phyloP scores from a whole-genome alignment of 1,140 invertebrate species.

The Lepidotrigona ventralis region DNA sequence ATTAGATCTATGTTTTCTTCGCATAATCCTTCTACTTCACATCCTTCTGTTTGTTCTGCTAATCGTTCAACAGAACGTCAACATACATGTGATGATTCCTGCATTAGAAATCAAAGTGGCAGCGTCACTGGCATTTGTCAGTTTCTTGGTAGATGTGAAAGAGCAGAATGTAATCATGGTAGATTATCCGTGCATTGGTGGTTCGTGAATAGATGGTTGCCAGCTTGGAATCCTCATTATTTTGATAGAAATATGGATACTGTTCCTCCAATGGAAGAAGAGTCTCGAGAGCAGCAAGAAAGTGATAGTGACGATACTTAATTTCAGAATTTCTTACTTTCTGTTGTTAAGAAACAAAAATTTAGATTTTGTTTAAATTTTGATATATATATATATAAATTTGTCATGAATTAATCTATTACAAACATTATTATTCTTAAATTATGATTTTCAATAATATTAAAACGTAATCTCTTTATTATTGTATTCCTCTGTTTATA shows the following conservation, averaged over 20 bases:
- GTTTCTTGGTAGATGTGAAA: constrained; percentile 68
- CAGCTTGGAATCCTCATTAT: constrained; percentile 69
- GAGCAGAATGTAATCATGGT: constrained; percentile 72
- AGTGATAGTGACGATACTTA: constrained; percentile 73
- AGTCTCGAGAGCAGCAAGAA: constrained; percentile 65
- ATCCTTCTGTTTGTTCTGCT: constrained; percentile 54
- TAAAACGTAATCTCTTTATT: background rate
- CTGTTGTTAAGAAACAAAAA: background rate
- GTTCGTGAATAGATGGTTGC: constrained; percentile 75
- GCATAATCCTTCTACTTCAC: constrained; percentile 63
- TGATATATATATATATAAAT: background rate
- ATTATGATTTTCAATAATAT: background rate
- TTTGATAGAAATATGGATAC: constrained; percentile 66
- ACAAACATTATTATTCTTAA: background rate
- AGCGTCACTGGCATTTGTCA: constrained; percentile 70
- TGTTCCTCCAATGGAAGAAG: constrained; percentile 54
- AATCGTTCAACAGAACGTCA: constrained; percentile 63
- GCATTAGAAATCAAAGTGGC: constrained; percentile 70
- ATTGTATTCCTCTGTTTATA: background rate
- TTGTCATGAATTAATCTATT: background rate
- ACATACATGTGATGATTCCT: constrained; percentile 76
- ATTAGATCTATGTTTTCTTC: constrained; percentile 46
- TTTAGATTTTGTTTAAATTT: background rate
- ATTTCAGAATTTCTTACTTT: background rate
- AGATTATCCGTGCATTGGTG: constrained; percentile 74